Evolutionary conservation across 2,797 vertebrate genomes (phyloP).

Genomic region (Microctenopoma stevenorrisi): DNA sequence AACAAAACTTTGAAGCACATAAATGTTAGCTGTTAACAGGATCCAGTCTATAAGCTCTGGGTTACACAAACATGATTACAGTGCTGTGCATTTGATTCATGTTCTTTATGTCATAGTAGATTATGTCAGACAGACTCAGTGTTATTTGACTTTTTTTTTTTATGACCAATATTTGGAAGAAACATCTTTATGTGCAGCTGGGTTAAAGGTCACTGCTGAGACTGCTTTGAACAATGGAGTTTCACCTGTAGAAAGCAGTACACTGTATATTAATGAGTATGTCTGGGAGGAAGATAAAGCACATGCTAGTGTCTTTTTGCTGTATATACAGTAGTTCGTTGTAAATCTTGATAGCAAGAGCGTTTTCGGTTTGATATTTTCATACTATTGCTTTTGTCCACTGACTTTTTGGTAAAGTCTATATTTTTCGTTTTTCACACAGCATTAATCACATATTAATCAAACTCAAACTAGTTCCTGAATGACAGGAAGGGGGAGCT

Average conservation of each 20-base stretch:
- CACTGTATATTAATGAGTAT: not conserved
- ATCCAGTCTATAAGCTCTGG: too few relatives aligned
- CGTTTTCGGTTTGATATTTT: not conserved
- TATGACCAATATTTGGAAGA: too few relatives aligned
- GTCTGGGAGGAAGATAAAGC: conserved; percentile 12
- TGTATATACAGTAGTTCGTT: not conserved
- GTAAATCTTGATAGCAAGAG: not conserved
- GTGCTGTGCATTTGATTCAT: too few relatives aligned
- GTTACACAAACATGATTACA: too few relatives aligned
- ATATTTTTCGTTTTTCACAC: too few relatives aligned
- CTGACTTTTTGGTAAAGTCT: not conserved
- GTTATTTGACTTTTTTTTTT: not conserved
- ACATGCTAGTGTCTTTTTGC: conserved; percentile 7
- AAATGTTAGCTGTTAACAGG: too few relatives aligned
- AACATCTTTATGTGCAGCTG: not conserved
- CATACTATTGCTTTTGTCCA: not conserved
- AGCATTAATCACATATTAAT: not conserved
- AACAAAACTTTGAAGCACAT: not conserved
- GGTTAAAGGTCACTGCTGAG: conserved; percentile 28
- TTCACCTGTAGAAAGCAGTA: conserved; percentile 1
- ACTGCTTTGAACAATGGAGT: conserved; percentile 9
- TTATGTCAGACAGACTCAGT: too few relatives aligned
- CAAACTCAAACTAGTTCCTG: not conserved
- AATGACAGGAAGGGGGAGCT: not conserved
- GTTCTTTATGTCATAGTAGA: too few relatives aligned